Conservation (phyloP, 2,113 vertebrate genomes). For the Scartelaos histophorus region DNA sequence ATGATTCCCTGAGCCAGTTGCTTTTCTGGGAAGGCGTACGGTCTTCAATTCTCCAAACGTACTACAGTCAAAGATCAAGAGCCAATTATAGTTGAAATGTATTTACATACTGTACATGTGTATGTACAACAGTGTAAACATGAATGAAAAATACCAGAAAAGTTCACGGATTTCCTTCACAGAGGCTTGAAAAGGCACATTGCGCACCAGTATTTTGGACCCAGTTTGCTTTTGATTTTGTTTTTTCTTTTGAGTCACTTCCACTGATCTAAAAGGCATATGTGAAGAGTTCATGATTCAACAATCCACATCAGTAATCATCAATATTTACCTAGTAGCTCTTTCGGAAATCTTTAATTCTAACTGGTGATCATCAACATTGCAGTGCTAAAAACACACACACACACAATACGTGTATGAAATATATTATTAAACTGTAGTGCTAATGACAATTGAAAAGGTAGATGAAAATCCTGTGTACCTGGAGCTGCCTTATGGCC, state of each 20-base stretch:
- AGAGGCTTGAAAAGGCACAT: slow-evolving; percentile 93
- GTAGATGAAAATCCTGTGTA: slow-evolving; percentile 43
- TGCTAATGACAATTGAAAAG: not conserved
- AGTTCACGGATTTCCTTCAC: slow-evolving; percentile 89
- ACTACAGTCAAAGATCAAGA: slow-evolving; percentile 67
- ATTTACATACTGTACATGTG: not conserved
- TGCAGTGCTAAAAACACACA: slow-evolving; percentile 77
- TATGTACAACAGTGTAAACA: not conserved
- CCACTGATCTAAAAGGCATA: slow-evolving; percentile 67
- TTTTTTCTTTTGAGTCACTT: slow-evolving; percentile 77
- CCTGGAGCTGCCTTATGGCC: slow-evolving; percentile 89
- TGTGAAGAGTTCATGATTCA: not conserved
- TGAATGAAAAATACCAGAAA: slow-evolving; percentile 82
- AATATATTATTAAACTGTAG: not conserved
- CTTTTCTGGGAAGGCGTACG: slow-evolving; percentile 91
- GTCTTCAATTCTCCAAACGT: slow-evolving; percentile 97
- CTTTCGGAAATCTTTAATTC: slow-evolving; percentile 91
- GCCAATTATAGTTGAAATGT: not conserved
- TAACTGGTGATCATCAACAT: slow-evolving; percentile 86
- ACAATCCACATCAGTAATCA: not conserved
- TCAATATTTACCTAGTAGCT: slow-evolving; percentile 82
- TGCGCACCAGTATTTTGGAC: slow-evolving; percentile 94
- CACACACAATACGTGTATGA: not conserved
- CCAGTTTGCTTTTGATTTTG: slow-evolving; percentile 86
- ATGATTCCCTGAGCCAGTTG: slow-evolving; percentile 84